Base-by-base conservation (phyloP, 2,113 vertebrate species). In the Azemiops feae region DNA sequence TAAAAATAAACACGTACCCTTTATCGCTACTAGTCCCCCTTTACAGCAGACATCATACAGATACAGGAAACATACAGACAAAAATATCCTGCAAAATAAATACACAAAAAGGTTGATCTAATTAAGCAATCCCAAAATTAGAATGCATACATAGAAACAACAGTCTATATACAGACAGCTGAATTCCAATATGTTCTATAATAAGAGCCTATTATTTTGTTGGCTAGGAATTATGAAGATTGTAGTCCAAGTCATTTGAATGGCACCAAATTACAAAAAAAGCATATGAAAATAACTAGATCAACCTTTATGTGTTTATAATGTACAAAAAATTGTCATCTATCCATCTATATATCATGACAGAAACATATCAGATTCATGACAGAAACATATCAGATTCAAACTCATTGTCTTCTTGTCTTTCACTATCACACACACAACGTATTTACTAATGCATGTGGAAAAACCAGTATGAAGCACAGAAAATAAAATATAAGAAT, bases 1-100 rank as follows among this genome's bases (percentile, higher is more conserved):
- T n/a, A 91, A 74, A 74, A 18, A 90, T 45, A 90, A 89, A 47
- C 55, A 89, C 27, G 27, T 50, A 9, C 52, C 34, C 88, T 60
- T 89, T 89, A 89, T 89, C 39, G 12, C 14, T 60, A 60, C 64
- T 45, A 45, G 39, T 47, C 25, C 54, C 88, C 55, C 54, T 58
- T 89, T 89, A 60, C 89, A 89, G 34, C 88, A 47, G 88, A 90
- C 34, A 64, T 6, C 89, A 50, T 25, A 54, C 89, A 90, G 89
- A 90, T 27, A 89, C 89, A 89, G 57, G 74, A 43, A 74, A 90
- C 22, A 64, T 52, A 69, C 2, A 90, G 27, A 74, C 45, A 52
- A 60, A 89, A 89, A 45, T 39, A 58, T 89, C 43, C 57, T 89
- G 89, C 39, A 89, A 18, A 89, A 89, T 60, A 89, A 60, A 60